These are phyloP conservation scores for Euplagia quadripunctaria DNA, from an alignment of 2,888 invertebrate genomes.

Conservation along the genomic window DNA sequence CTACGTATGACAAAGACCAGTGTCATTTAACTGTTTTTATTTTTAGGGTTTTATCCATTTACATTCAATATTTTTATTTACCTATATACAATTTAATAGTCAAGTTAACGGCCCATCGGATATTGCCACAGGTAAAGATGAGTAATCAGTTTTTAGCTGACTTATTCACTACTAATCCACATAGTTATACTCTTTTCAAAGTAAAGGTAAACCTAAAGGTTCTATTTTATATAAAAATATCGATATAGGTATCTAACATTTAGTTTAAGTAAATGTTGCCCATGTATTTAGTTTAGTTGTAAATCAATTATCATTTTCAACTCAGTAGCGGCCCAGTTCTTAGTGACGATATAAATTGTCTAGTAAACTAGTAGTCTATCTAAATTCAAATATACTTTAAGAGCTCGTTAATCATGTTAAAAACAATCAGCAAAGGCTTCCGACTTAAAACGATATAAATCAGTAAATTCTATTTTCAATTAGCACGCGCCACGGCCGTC, in stretches of 20 bases:
- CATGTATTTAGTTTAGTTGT: constrained; percentile 2
- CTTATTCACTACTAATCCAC: too few relatives aligned
- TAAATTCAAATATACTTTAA: constrained; percentile 53
- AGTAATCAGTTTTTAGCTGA: too few relatives aligned
- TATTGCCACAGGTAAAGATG: too few relatives aligned
- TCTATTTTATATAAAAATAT: not conserved
- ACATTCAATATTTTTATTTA: too few relatives aligned
- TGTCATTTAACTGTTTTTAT: too few relatives aligned
- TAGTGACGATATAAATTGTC: constrained; percentile 39
- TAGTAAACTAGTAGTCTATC: constrained; percentile 42
- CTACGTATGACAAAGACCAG: too few relatives aligned
- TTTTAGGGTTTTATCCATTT: too few relatives aligned
- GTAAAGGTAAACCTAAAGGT: not conserved
- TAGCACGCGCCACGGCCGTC: constrained; percentile 74
- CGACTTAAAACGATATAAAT: constrained; percentile 72
- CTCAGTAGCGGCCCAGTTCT: constrained; percentile 36
- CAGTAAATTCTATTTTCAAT: constrained; percentile 81
- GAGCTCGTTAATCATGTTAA: constrained; percentile 64
- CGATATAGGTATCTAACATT: not conserved
- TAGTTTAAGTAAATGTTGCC: not conserved
- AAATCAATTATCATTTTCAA: constrained; percentile 41
- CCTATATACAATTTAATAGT: too few relatives aligned
- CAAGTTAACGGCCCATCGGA: too few relatives aligned
- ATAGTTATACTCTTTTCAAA: not conserved
- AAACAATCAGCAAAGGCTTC: constrained; percentile 70